phyloP scores from a whole-genome alignment of 2,888 invertebrate species.

The Xylota sylvarum region DNA sequence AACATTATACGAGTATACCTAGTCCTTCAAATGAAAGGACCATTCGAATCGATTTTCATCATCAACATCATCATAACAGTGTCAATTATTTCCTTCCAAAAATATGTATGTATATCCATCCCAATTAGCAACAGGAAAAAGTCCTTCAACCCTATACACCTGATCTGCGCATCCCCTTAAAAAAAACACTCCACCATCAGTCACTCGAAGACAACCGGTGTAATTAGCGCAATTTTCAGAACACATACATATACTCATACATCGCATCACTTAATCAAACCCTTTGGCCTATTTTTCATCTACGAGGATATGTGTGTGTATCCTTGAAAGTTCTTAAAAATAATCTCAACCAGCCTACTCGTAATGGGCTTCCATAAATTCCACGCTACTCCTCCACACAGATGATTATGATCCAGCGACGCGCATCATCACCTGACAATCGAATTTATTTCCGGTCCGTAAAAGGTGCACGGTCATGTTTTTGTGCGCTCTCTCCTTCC shows the following conservation, averaged over 20 bases:
- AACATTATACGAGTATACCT: no score
- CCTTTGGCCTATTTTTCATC: slow-evolving; percentile 56
- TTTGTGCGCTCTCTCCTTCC: neutral
- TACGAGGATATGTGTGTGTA: neutral
- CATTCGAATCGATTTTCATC: no score
- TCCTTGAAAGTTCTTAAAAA: slow-evolving; percentile 28
- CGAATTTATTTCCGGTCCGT: slow-evolving; percentile 72
- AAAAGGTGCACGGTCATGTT: slow-evolving; percentile 14
- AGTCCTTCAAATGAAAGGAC: no score
- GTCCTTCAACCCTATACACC: neutral
- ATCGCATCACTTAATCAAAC: slow-evolving; percentile 66
- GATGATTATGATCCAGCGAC: slow-evolving; percentile 74
- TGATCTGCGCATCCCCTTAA: neutral
- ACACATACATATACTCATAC: slow-evolving; percentile 30
- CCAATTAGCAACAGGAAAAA: neutral
- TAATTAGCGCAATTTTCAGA: slow-evolving; percentile 60
- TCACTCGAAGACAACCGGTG: slow-evolving; percentile 40
- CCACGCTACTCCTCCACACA: slow-evolving; percentile 51
- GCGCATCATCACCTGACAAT: slow-evolving; percentile 76
- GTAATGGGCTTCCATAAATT: slow-evolving; percentile 67
- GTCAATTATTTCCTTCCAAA: no score
- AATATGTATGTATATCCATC: neutral
- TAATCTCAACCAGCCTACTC: slow-evolving; percentile 60
- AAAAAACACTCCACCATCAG: slow-evolving; percentile 10
- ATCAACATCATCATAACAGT: no score